phyloP scores from a whole-genome alignment of 2,113 vertebrate species.

The Rousettus leschenaultii region DNA sequence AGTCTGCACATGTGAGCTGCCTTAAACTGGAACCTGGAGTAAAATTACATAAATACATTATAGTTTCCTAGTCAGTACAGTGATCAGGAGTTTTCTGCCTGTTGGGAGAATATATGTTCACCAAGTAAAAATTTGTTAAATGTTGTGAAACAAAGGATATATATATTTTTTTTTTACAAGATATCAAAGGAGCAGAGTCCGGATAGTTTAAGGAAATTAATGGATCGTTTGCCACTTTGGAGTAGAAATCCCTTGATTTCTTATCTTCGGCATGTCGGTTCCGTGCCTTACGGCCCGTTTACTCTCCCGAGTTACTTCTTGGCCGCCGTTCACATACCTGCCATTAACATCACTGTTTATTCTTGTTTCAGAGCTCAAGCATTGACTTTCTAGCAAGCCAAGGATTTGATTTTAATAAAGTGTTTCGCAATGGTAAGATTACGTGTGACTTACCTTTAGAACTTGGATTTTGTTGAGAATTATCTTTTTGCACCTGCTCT shows the following conservation, averaged over 20 bases:
- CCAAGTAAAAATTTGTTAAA: not conserved
- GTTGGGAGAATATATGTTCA: not conserved
- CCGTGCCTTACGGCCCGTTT: not conserved
- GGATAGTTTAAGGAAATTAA: not conserved
- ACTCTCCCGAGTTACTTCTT: not conserved
- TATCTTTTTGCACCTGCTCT: not conserved
- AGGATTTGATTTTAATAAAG: constrained; percentile 99
- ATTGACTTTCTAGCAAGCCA: constrained; percentile 99
- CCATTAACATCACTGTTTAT: not conserved
- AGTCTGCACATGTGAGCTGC: not conserved
- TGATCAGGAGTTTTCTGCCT: not conserved
- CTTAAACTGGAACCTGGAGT: not conserved
- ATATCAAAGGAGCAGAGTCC: not conserved
- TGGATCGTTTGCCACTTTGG: not conserved
- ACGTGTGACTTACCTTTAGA: not conserved
- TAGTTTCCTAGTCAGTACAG: not conserved
- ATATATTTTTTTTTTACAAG: not conserved
- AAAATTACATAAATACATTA: not conserved
- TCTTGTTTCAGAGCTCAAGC: constrained; percentile 94
- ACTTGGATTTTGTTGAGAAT: not conserved
- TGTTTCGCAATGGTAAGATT: constrained; percentile 93
- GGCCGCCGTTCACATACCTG: not conserved
- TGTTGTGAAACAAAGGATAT: not conserved
- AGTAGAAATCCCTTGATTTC: not conserved
- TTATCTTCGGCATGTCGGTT: not conserved